These are phyloP conservation scores for Platysteira castanea DNA, from an alignment of 2,113 vertebrate genomes.

Conservation along the genomic window DNA sequence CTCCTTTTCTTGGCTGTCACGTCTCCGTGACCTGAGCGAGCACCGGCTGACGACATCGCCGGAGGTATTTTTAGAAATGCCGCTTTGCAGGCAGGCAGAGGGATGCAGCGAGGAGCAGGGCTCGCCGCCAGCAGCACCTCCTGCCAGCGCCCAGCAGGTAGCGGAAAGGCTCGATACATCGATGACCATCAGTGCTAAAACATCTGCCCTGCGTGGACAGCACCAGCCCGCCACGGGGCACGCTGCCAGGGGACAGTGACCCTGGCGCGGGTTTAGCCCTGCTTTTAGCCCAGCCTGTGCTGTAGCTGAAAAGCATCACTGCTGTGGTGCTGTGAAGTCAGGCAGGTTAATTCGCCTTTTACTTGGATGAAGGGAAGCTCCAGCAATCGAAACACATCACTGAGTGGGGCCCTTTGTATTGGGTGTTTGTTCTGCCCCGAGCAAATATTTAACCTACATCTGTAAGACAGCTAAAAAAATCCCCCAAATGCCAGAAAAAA, in stretches of 20 bases:
- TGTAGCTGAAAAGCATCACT: background rate
- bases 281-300: background rate
- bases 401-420: background rate
- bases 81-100: background rate
- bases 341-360: background rate
- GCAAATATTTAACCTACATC: slow-evolving; percentile 38
- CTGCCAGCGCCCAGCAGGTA: background rate
- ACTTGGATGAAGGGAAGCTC: background rate
- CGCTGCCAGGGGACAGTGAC: rapidly evolving
- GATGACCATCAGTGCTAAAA: background rate
- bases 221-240: background rate
- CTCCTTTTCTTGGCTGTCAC: background rate
- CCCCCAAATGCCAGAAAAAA: background rate
- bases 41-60: background rate
- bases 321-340: background rate
- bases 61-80: slow-evolving; percentile 28
- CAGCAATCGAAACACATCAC: background rate
- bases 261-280: rapidly evolving
- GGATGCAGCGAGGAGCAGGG: background rate
- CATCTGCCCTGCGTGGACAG: background rate
- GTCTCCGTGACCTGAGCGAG: background rate
- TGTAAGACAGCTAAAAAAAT: background rate
- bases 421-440: background rate
- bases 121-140: background rate
- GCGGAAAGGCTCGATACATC: background rate